A percentile compares a stretch with the other conserved stretches of the same genome.
phyloP scores from a whole-genome alignment of 2,888 invertebrate genomes.

The Pyrrhia umbra region DNA sequence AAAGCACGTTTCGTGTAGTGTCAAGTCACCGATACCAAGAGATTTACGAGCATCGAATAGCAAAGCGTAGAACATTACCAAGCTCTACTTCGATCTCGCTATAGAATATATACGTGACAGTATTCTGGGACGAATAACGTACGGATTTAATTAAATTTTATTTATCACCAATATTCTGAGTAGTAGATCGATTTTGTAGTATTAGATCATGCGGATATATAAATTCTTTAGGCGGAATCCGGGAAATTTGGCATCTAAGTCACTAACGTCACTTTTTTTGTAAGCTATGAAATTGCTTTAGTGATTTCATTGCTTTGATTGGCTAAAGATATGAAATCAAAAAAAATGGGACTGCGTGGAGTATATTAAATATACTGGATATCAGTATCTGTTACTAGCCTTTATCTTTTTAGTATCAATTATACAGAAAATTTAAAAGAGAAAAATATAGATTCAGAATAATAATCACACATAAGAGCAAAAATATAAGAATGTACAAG shows the following conservation, averaged over 20 bases:
- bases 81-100: conserved; percentile 19
- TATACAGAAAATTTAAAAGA: too few relatives aligned
- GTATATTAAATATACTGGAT: too few relatives aligned
- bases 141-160: conserved; percentile 36
- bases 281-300: neutral
- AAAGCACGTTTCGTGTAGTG: conserved; percentile 30
- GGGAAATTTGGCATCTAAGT: neutral
- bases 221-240: neutral
- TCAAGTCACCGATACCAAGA: conserved; percentile 42
- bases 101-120: conserved; percentile 55
- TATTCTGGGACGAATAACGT: conserved; percentile 24
- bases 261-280: neutral
- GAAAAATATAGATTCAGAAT: too few relatives aligned
- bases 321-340: neutral
- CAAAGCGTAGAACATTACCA: conserved; percentile 45
- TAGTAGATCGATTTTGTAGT: conserved; percentile 20
- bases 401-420: too few relatives aligned
- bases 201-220: neutral
- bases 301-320: neutral
- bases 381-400: too few relatives aligned
- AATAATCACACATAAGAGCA: too few relatives aligned
- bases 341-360: neutral
- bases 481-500: neutral
- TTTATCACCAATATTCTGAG: conserved; percentile 13
- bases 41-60: conserved; percentile 57